phyloP scores from a whole-genome alignment of 1,140 invertebrate genomes.

The Dolichoris vasculosae region DNA sequence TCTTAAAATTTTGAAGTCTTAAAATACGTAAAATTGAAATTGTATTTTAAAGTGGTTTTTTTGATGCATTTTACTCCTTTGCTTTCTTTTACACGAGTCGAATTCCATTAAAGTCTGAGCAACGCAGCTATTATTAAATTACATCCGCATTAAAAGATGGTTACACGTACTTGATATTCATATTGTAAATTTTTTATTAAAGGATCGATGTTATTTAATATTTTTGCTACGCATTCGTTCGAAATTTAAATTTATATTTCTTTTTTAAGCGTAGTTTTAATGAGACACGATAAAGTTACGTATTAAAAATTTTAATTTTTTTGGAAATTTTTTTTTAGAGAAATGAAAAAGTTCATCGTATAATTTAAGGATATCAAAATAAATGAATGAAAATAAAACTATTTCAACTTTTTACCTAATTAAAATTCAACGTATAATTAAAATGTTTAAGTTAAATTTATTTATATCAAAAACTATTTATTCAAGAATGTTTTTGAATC shows the following conservation, averaged over 20 bases:
- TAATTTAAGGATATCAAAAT: no score
- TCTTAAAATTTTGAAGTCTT: not conserved
- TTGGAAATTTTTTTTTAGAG: not conserved
- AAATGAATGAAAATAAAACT: no score
- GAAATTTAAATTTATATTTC: not conserved
- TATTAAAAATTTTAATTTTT: no score
- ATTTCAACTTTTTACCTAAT: no score
- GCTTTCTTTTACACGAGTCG: not conserved
- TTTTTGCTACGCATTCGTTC: not conserved
- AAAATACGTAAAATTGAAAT: slow-evolving; percentile 34
- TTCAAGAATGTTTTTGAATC: no score
- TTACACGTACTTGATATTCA: not conserved
- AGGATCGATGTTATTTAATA: not conserved
- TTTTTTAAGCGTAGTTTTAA: not conserved
- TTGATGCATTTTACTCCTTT: slow-evolving; percentile 10
- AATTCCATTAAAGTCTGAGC: slow-evolving; percentile 32
- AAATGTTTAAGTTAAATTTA: no score
- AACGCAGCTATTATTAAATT: slow-evolving; percentile 43
- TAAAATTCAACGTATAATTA: no score
- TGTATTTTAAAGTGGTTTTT: slow-evolving; percentile 39
- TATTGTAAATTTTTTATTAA: not conserved
- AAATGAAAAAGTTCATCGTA: no score
- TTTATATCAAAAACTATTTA: no score
- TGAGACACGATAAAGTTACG: not conserved
- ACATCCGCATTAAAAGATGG: slow-evolving; percentile 17